phyloP scores from a whole-genome alignment of 2,888 invertebrate genomes.

The Callimorpha dominula region DNA sequence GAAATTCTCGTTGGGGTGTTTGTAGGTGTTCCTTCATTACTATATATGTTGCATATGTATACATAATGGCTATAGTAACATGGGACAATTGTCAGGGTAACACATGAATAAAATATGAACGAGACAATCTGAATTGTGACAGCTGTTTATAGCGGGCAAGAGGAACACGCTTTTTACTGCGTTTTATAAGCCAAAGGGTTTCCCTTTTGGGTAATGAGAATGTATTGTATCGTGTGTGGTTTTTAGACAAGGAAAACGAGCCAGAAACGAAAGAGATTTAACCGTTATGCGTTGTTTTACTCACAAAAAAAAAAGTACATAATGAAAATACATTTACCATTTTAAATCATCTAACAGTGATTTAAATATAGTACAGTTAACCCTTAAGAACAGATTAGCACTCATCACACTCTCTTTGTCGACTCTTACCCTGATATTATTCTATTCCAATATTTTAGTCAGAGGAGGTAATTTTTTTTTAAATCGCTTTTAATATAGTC shows the following conservation, averaged over 20 bases:
- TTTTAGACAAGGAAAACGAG: conserved; percentile 1
- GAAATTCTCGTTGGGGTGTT: neutral
- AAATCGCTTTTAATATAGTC: neutral
- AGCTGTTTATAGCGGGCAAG: conserved; percentile 12
- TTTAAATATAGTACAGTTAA: too few relatives aligned
- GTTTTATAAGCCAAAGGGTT: conserved; percentile 12
- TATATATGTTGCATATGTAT: conserved; percentile 18
- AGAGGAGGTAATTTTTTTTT: neutral
- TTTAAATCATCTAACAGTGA: neutral
- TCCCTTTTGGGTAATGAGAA: conserved; percentile 16
- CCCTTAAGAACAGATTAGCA: neutral
- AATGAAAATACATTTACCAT: neutral
- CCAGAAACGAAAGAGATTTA: neutral
- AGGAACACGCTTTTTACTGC: conserved; percentile 13
- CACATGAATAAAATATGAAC: conserved; percentile 50
- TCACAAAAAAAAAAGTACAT: neutral
- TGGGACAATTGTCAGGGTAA: conserved; percentile 27
- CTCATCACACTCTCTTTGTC: neutral
- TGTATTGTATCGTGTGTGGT: conserved; percentile 9
- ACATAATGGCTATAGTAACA: conserved; percentile 22
- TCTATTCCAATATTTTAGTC: neutral
- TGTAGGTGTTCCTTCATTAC: neutral
- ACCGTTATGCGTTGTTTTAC: neutral
- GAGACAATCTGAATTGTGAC: conserved; percentile 21
- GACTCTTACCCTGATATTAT: neutral